Evolutionary conservation across 2,113 vertebrate genomes (phyloP), one percentile per base, ranked within the genome.

Genomic region (Martes martes): DNA sequence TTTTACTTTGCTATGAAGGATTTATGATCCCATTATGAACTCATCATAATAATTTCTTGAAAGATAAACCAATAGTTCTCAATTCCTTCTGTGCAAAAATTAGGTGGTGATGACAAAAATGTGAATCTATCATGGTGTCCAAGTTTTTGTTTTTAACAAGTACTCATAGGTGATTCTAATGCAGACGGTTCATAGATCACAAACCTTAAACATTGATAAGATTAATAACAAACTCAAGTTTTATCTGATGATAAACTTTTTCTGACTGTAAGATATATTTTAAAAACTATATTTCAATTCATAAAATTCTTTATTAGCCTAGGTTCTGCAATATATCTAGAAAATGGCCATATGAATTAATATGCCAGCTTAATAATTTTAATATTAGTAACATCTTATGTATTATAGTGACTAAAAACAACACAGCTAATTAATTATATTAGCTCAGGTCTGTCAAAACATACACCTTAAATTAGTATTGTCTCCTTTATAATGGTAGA

Each of bases 241-340:
- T 89, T 89, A 69, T 82, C 55, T 91, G 26, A 83, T 28, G 52
- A 59, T 74, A 63, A 39, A 98, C 97, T 97, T 97, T 95, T 97
- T 98, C 97, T 98, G 97, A 95, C 89, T 98, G 98, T 97, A 98
- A 98, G 97, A 96, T 97, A 61, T 16, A 47, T 76, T 78, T 47
- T 7, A 26, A 98, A 39, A 73, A 39, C 11, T 96, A 98, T 89
- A 95, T 19, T 52, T 87, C 93, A 98, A 97, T 98, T 97, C 86
- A 92, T 88, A 96, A 74, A 88, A 91, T 96, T 90, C 85, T 98
- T 97, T 97, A 83, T 63, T 83, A 94, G 85, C 74, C 81, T 96
- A 92, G 23, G 0, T 45, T 1, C 5, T 79, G 97, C 90, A 93
- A 94, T 65, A 96, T 94, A 78, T 36, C 65, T 26, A 50, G 23